phyloP scores from a whole-genome alignment of 2,797 vertebrate genomes.

The Valencia hispanica region DNA sequence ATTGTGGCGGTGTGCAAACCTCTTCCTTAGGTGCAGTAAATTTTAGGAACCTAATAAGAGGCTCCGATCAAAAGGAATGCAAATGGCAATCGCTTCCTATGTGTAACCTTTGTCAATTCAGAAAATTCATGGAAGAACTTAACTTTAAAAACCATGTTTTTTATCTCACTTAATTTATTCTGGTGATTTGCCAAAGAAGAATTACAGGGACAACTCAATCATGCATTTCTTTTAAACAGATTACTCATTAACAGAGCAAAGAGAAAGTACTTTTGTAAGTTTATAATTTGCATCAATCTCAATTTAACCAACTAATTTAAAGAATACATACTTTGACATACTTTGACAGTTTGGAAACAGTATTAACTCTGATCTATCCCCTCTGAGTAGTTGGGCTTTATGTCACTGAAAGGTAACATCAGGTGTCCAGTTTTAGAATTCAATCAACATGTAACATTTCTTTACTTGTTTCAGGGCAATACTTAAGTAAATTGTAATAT shows the following conservation, averaged over 20 bases:
- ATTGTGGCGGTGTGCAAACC: neutral
- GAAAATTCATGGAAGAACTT: neutral
- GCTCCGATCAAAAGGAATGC: neutral
- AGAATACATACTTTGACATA: neutral
- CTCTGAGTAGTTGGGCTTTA: too few relatives aligned
- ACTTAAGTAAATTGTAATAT: too few relatives aligned
- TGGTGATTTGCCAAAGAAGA: neutral
- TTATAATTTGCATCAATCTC: too few relatives aligned
- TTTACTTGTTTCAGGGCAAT: too few relatives aligned
- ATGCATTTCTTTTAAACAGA: too few relatives aligned
- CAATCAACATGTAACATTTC: too few relatives aligned
- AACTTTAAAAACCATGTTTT: neutral
- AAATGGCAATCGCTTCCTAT: too few relatives aligned
- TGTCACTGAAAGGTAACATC: too few relatives aligned
- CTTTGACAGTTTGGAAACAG: neutral
- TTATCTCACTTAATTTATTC: neutral
- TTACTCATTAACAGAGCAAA: neutral
- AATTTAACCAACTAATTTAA: neutral
- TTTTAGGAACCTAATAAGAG: neutral
- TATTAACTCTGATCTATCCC: too few relatives aligned
- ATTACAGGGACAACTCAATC: neutral
- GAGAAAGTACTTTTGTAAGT: neutral
- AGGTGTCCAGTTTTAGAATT: too few relatives aligned
- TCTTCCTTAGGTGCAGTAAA: too few relatives aligned
- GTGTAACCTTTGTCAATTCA: too few relatives aligned